Evolutionary conservation across 2,113 vertebrate genomes (phyloP), one percentile per base, ranked within the genome.

Genomic region (Tinamus guttatus): DNA sequence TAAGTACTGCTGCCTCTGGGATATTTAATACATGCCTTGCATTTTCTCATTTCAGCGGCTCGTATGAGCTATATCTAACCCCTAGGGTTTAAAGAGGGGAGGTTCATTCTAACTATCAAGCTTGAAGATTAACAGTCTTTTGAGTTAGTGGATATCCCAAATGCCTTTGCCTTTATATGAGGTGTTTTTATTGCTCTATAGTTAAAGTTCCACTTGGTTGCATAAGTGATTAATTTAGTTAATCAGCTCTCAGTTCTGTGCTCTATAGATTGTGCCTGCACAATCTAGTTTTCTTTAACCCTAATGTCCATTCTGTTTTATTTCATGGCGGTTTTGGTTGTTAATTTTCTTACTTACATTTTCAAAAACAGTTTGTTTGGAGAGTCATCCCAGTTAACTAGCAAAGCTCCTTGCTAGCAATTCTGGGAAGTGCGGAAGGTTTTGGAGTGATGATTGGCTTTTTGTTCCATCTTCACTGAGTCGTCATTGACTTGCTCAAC

Each of bases 1-100:
- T 94, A 90, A 87, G 91, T 89, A 91, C 86, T 96, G 81, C 95
- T 96, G 94, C 89, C 95, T 96, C 85, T 96, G 93, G 95, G 96
- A 95, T 97, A 96, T 96, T 96, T 96, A 96, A 95, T 95, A 95
- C 90, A 96, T 95, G 94, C 93, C 95, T 94, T 95, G 91, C 93
- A 91, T 96, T 97, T 96, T 96, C 93, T 93, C 87, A 87, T 97
- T 96, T 95, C 95, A 96, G 91, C 85, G 89, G 94, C 94, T 96
- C 95, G 75, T 96, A 86, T 62, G 88, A 96, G 89, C 93, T 91
- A 89, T 90, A 94, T 93, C 85, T 84, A 95, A 90, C 89, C 91
- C 89, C 91, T 88, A 86, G 85, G 95, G 91, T 89, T 95, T 95
- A 95, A 91, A 92, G 78, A 90, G 88, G 63, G 95, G 90, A 89